Percentiles rank a stretch among this genome's conserved stretches.
Conservation (phyloP, 1,140 invertebrate genomes). For the Hesperophylax magnus region DNA sequence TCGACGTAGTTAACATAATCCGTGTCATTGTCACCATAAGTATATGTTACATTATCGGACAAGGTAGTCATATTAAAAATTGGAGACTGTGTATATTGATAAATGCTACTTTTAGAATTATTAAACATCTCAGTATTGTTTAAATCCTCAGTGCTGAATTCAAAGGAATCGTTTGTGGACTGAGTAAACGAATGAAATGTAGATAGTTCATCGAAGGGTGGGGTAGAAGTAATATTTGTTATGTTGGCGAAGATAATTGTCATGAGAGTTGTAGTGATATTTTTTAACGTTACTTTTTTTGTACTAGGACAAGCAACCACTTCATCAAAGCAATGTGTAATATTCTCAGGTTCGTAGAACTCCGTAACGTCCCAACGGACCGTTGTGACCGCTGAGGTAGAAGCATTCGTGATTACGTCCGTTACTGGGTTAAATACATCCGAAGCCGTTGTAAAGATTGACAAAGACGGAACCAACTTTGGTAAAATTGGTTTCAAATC, state of each 20-base stretch:
- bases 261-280: conserved; percentile 48
- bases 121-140: conserved; percentile 3
- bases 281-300: conserved; percentile 38
- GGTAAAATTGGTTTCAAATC: conserved; percentile 65
- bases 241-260: conserved; percentile 46
- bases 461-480: conserved; percentile 6
- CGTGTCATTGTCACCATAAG: not conserved
- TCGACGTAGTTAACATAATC: conserved; percentile 3
- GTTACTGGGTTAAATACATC: not conserved
- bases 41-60: not conserved
- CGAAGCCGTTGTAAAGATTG: conserved; percentile 9
- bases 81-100: not conserved
- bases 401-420: not conserved
- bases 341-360: conserved; percentile 16
- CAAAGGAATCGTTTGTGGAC: conserved; percentile 1
- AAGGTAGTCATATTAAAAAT: not conserved
- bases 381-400: not conserved
- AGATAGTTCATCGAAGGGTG: not conserved
- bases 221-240: conserved; percentile 6
- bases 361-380: conserved; percentile 20
- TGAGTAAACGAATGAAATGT: not conserved
- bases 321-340: conserved; percentile 40
- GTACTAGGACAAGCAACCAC: conserved; percentile 34
- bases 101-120: not conserved
- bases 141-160: not conserved